A percentile compares a stretch with the other conserved stretches of the same genome.
Evolutionary conservation across 2,888 invertebrate genomes (phyloP).

Genomic region (Amphipoea oculea): DNA sequence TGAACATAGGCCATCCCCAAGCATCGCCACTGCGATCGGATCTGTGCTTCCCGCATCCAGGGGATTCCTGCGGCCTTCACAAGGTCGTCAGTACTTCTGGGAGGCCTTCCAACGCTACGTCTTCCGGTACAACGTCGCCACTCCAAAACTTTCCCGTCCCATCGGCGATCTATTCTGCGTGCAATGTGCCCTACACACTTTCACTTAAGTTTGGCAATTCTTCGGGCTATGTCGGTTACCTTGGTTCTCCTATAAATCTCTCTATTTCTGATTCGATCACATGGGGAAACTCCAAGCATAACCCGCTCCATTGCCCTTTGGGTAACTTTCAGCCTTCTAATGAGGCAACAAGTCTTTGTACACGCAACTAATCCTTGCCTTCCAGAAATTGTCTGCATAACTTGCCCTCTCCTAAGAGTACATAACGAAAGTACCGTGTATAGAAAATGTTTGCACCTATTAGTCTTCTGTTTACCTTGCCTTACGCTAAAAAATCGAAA

Average conservation of each 20-base stretch:
- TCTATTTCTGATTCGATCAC: not conserved
- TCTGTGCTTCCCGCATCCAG: not conserved
- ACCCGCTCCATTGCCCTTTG: not conserved
- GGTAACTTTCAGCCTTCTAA: not conserved
- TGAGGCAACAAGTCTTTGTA: not conserved
- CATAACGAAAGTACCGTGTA: not conserved
- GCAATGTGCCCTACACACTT: no score
- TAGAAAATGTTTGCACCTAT: constrained; percentile 21
- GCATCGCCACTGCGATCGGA: not conserved
- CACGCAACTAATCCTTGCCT: not conserved
- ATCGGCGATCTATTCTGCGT: not conserved
- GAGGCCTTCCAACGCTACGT: not conserved
- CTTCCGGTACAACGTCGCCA: not conserved
- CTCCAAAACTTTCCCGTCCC: not conserved
- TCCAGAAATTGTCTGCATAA: not conserved
- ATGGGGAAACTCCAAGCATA: no score
- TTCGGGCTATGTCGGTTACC: not conserved
- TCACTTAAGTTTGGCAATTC: not conserved
- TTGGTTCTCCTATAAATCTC: no score
- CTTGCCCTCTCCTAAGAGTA: not conserved
- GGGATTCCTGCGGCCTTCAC: not conserved
- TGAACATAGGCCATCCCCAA: not conserved
- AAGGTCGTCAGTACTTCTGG: not conserved
- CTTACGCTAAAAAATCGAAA: constrained; percentile 31
- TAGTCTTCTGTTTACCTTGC: constrained; percentile 1